Conservation (phyloP, 2,113 vertebrate species). For the Sapajus apella region DNA sequence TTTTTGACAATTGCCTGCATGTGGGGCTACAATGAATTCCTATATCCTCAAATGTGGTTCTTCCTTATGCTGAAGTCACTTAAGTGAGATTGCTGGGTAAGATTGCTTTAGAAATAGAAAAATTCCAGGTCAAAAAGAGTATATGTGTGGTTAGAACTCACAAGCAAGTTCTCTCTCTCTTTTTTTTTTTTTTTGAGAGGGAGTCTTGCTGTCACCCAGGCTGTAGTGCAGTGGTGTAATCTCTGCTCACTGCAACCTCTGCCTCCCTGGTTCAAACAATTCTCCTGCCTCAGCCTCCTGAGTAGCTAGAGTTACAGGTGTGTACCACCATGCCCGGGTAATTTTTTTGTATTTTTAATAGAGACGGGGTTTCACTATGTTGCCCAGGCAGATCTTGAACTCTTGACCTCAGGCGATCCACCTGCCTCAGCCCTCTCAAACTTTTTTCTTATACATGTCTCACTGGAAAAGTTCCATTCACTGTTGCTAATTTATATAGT, state of each 20-base stretch:
- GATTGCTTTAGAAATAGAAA: conserved; percentile 42
- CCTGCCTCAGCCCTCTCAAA: too few relatives aligned
- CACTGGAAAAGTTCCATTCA: conserved; percentile 4
- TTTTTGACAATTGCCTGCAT: background rate
- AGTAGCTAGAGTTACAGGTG: too few relatives aligned
- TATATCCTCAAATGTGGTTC: background rate
- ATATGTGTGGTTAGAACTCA: background rate
- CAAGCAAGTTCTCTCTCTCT: background rate
- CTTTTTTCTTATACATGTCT: conserved; percentile 21
- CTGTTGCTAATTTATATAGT: conserved; percentile 2
- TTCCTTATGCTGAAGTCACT: background rate
- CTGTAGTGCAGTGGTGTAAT: too few relatives aligned
- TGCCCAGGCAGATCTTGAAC: too few relatives aligned
- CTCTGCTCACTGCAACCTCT: too few relatives aligned
- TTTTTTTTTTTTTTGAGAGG: background rate
- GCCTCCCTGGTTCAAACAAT: too few relatives aligned
- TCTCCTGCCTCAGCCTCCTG: too few relatives aligned
- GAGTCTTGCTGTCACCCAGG: too few relatives aligned
- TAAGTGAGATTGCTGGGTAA: background rate
- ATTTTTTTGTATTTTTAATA: too few relatives aligned
- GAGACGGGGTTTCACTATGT: too few relatives aligned
- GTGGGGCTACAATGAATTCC: background rate
- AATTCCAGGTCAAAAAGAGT: conserved; percentile 25
- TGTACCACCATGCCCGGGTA: too few relatives aligned
- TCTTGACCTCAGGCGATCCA: too few relatives aligned